These are phyloP conservation scores for Salpingus planirostris DNA, from an alignment of 2,888 invertebrate species.

Conservation along the genomic window DNA sequence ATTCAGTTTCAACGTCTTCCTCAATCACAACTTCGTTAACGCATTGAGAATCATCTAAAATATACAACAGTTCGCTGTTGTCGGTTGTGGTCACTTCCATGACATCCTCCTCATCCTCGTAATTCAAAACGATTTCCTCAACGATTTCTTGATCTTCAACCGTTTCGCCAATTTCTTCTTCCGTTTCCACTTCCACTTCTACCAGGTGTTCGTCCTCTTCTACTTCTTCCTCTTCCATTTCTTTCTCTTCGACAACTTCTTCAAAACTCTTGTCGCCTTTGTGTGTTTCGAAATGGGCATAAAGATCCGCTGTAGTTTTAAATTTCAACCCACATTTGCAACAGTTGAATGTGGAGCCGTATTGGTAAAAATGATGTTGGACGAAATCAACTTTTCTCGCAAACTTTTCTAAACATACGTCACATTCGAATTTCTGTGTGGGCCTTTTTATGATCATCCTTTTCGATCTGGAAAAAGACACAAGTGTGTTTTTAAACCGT, in stretches of 20 bases:
- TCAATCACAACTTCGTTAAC: constrained; percentile 36
- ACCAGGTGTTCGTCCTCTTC: constrained; percentile 5
- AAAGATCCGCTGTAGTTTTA: constrained; percentile 29
- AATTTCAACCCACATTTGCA: constrained; percentile 33
- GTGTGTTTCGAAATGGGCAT: constrained; percentile 34
- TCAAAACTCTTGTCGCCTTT: constrained; percentile 13
- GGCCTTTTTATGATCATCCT: too few relatives aligned
- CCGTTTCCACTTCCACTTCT: too few relatives aligned
- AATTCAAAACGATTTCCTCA: constrained; percentile 22
- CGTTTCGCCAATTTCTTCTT: too few relatives aligned
- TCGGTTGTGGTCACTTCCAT: too few relatives aligned
- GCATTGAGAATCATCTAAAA: constrained; percentile 33
- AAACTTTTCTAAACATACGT: too few relatives aligned
- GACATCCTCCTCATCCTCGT: constrained; percentile 22
- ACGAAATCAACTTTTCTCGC: constrained; percentile 32
- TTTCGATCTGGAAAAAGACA: too few relatives aligned
- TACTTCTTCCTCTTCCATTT: constrained; percentile 20
- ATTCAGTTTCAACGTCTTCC: constrained; percentile 12
- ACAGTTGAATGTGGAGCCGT: constrained; percentile 29
- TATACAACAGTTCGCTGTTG: constrained; percentile 32
- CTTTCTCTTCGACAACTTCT: constrained; percentile 23
- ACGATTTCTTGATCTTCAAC: constrained; percentile 19
- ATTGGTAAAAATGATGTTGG: constrained; percentile 32
- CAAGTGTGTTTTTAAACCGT: too few relatives aligned
- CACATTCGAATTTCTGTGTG: too few relatives aligned